Base-by-base conservation (phyloP, 2,113 vertebrate genomes). In the Catharus bicknelli region DNA sequence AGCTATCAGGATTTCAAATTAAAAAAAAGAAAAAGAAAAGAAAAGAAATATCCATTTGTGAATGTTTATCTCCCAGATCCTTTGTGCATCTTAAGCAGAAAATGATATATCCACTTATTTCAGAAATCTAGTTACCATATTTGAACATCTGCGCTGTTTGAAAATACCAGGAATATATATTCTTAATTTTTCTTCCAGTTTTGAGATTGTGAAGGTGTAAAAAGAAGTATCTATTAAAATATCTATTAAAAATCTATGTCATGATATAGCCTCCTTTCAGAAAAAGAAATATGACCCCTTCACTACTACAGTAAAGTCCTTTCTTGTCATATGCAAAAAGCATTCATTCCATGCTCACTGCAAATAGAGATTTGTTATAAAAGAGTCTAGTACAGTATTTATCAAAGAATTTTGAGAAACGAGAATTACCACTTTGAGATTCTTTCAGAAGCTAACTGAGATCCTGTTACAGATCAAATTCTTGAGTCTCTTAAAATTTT, bases 31-130 rank as follows among this genome's bases (percentile, higher is more conserved):
- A 2, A 96, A 96, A 95, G 90, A 88, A 89, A 72, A 93, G 57
- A 86, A 94, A 94, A 76, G 22, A 80, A 97, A 97, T 95, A 80
- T 89, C 34, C 64, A 87, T 90, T 90, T 96, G 88, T 90, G 88
- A 95, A 90, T 95, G 78, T 17, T 87, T 90, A 86, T 96, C 81
- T 96, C 42, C 45, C 11, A 86, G 61, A 90, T 95, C 70, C 74
- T 86, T 55, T 90, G 34, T 90, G 50, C 59, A 68, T 95, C 86
- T 96, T 89, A 95, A 94, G 38, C 57, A 95, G 81, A 97, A 96
- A 94, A 73, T 94, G 7, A 95, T 81, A 94, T 63, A 69, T 78
- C 10, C 16, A 58, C 67, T 74, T 66, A 80, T 36, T 96, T 96
- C 64, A 95, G 82, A 97, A 82, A 75, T 67, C 90, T 40, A 78